phyloP scores from a whole-genome alignment of 2,797 vertebrate species.

The Limnodromus scolopaceus region DNA sequence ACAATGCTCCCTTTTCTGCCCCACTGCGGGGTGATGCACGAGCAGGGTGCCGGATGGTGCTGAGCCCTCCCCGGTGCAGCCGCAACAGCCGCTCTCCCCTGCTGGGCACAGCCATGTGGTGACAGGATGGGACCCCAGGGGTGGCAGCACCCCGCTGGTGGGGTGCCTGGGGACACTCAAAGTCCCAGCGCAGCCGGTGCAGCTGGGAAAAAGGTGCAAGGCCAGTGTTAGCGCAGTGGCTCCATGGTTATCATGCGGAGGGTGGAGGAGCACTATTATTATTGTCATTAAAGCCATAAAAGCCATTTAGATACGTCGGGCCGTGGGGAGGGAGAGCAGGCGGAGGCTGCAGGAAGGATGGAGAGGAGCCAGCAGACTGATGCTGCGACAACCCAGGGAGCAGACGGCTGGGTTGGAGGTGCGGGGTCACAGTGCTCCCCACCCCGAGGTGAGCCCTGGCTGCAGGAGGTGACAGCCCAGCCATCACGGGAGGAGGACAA shows the following conservation, averaged over 20 bases:
- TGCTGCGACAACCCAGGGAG: accelerated
- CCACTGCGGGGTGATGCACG: background rate
- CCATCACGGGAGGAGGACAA: accelerated
- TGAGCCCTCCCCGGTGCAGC: background rate
- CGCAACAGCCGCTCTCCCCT: accelerated
- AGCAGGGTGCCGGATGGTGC: background rate
- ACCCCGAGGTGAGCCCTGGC: background rate
- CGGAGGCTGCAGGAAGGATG: background rate
- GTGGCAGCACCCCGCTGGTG: accelerated
- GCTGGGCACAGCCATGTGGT: accelerated
- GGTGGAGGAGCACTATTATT: background rate
- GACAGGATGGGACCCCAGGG: background rate
- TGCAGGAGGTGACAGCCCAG: accelerated
- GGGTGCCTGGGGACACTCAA: no score
- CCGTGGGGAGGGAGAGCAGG: background rate
- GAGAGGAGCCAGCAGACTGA: background rate
- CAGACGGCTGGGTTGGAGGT: accelerated
- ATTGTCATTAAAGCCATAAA: background rate
- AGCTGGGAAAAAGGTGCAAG: accelerated
- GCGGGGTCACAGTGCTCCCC: accelerated
- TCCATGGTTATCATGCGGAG: accelerated
- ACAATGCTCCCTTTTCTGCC: background rate
- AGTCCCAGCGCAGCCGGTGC: accelerated
- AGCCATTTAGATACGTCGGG: background rate
- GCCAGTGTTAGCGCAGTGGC: accelerated